These are phyloP conservation scores for Monopterus albus DNA, from an alignment of 2,113 vertebrate genomes.

Conservation along the genomic window DNA sequence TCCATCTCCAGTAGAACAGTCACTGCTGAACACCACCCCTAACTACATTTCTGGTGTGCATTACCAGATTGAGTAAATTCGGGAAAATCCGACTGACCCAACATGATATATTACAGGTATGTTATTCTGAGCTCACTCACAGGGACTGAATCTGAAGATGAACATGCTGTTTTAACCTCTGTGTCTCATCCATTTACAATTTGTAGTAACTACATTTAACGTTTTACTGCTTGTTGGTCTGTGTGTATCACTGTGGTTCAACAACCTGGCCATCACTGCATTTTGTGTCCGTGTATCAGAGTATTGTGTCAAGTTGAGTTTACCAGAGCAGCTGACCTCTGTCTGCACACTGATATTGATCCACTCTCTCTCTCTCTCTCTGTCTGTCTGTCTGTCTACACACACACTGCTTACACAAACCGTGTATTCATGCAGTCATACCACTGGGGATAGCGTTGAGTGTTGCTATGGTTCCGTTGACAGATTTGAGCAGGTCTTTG, in stretches of 20 bases:
- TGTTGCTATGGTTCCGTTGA: constrained; percentile 91
- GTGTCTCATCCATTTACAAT: constrained; percentile 1
- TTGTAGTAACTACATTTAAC: neutral
- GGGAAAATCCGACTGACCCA: neutral
- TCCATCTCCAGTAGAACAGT: neutral
- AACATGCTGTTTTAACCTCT: neutral
- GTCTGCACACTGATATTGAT: constrained; percentile 58
- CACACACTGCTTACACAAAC: constrained; percentile 23
- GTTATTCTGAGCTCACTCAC: constrained; percentile 20
- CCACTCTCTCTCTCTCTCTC: constrained; percentile 37
- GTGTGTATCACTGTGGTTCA: constrained; percentile 9
- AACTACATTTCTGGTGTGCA: neutral
- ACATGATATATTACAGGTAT: neutral
- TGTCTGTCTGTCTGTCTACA: neutral
- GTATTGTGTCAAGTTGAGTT: constrained; percentile 62
- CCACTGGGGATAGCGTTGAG: constrained; percentile 90
- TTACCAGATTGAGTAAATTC: neutral
- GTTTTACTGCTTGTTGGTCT: neutral
- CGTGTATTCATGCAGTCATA: constrained; percentile 63
- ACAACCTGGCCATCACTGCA: constrained; percentile 1
- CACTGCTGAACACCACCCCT: neutral
- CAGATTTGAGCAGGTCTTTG: constrained; percentile 83
- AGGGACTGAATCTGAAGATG: constrained; percentile 10
- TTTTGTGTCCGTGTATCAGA: constrained; percentile 4
- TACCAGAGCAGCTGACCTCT: constrained; percentile 58